These are phyloP conservation scores for Selene dorsalis DNA, from an alignment of 2,797 vertebrate genomes.

Conservation along the genomic window DNA sequence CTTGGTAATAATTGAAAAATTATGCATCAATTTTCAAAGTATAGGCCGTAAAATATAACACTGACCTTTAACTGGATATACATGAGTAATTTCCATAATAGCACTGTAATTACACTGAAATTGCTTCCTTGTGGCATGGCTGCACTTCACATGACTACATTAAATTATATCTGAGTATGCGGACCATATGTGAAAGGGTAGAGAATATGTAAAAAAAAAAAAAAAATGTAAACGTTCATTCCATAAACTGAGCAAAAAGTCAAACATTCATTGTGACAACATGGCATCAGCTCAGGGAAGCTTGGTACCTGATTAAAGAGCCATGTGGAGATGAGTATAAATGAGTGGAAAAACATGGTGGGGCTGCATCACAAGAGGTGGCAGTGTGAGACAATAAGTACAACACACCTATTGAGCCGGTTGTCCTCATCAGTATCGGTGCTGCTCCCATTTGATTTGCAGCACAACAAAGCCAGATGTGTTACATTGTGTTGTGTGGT, in stretches of 20 bases:
- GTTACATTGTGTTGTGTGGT: background rate
- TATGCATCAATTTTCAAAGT: constrained; percentile 30
- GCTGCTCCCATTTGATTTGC: background rate
- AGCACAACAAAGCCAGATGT: background rate
- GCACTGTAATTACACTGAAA: constrained; percentile 36
- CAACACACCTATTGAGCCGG: background rate
- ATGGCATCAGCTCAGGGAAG: background rate
- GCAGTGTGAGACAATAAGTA: background rate
- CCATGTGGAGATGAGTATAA: background rate
- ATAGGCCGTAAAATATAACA: constrained; percentile 38
- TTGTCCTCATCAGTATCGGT: background rate
- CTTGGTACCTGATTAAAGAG: background rate
- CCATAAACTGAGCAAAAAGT: constrained; percentile 1
- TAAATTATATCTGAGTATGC: constrained; percentile 5
- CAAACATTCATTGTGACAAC: background rate
- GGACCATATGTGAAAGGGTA: background rate
- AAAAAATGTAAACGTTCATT: background rate
- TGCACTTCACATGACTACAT: constrained; percentile 11
- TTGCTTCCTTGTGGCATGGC: constrained; percentile 21
- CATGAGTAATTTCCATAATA: constrained; percentile 40
- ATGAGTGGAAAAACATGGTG: background rate
- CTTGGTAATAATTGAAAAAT: constrained; percentile 25
- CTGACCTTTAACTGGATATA: constrained; percentile 48
- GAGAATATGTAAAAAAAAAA: background rate
- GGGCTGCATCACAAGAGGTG: background rate